Base-by-base conservation (phyloP, 1,140 invertebrate genomes). In the Scaptomyza hsui region DNA sequence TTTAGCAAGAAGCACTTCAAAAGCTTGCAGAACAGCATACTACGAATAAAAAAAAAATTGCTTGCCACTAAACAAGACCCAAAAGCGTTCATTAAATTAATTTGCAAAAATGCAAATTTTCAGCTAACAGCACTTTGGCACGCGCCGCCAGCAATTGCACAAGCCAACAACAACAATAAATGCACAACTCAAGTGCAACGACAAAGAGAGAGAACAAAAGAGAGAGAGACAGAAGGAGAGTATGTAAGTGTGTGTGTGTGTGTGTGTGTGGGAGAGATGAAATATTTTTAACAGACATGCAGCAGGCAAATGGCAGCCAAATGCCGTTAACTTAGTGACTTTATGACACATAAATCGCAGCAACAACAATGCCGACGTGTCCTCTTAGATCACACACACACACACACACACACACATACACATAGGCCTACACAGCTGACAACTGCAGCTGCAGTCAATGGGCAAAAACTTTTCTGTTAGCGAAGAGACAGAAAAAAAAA, bases 261-360 rank as follows among this genome's bases (percentile, higher is more conserved):
- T 26, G 39, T 18, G 39, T n/a, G 19, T 26, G 19, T 48, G 45
- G 5, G 24, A 18, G 12, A 67, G 41, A 42, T 49, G 26, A 29
- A 18, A 32, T 67, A 65, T 49, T 64, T 57, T 60, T 37, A 42
- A 49, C 48, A 49, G 44, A 42, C 49, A 77, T 85, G 76, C 37
- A 37, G 32, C 60, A 73, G 81, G 73, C 53, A 71, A 82, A 75
- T 78, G 82, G 82, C 78, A 82, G 78, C 19, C 71, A 82, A 86
- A 88, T 86, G 82, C 78, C 82, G 71, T 82, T 86, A 89, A 80
- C 83, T 89, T 89, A 89, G 80, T 89, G 83, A 89, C 83, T 89
- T 89, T 89, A 89, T 89, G 83, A 89, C 83, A 89, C 83, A 89
- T 89, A 89, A 89, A 89, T 89, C 76, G 83, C 73, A 74, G 82